Percentiles rank a stretch among this genome's conserved stretches.
phyloP scores from a whole-genome alignment of 2,113 vertebrate species.

The Pedetes capensis region DNA sequence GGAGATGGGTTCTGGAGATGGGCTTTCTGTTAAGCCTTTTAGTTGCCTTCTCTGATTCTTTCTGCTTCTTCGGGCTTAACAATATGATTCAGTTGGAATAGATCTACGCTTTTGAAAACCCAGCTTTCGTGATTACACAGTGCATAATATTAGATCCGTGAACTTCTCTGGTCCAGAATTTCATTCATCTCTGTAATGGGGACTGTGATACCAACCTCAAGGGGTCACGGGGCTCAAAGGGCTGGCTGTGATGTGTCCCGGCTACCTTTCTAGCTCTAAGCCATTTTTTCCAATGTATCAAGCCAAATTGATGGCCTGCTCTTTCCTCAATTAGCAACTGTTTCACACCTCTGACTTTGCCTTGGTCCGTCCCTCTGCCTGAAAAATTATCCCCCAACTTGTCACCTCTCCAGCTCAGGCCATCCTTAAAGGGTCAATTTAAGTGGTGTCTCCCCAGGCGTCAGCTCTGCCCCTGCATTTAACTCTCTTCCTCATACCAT shows the following conservation, averaged over 20 bases:
- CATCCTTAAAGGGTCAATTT: neutral
- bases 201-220: neutral
- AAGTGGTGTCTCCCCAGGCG: neutral
- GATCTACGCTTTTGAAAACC: neutral
- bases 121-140: neutral
- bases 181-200: neutral
- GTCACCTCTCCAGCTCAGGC: neutral
- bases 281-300: neutral
- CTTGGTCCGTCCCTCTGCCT: neutral
- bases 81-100: neutral
- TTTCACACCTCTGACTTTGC: neutral
- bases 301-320: neutral
- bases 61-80: neutral
- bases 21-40: neutral
- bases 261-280: neutral
- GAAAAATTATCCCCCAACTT: neutral
- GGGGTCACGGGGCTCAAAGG: neutral
- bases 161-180: neutral
- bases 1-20: constrained; percentile 53
- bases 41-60: constrained; percentile 1
- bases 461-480: neutral
- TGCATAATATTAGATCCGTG: neutral
- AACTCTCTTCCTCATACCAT: no score
- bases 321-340: neutral
- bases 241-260: neutral